Evolutionary conservation across 2,797 vertebrate genomes (phyloP).

Genomic region (Odontamblyopus lacepedii): DNA sequence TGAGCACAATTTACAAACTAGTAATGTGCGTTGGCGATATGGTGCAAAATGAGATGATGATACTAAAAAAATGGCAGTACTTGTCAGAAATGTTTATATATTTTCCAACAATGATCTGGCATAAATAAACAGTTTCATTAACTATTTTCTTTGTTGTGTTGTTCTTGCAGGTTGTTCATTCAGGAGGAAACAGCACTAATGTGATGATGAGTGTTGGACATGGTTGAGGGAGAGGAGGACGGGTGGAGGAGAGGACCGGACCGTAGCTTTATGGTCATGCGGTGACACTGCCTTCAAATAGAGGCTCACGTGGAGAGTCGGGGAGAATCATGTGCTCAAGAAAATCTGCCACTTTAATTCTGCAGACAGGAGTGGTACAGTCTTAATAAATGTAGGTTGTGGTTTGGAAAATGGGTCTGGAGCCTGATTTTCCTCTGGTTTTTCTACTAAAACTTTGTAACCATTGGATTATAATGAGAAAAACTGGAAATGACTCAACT

Average conservation of each 20-base stretch:
- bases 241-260: constrained; percentile 29
- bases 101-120: not conserved
- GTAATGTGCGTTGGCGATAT: too few relatives aligned
- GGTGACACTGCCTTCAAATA: constrained; percentile 49
- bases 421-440: constrained; percentile 32
- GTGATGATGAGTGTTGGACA: constrained; percentile 28
- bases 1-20: too few relatives aligned
- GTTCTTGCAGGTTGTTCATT: constrained; percentile 77
- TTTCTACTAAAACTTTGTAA: constrained; percentile 1
- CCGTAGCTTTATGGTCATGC: constrained; percentile 47
- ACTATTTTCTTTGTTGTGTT: not conserved
- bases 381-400: constrained; percentile 62
- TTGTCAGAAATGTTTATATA: too few relatives aligned
- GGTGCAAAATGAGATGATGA: too few relatives aligned
- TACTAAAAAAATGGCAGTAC: too few relatives aligned
- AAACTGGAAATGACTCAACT: not conserved
- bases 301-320: constrained; percentile 22
- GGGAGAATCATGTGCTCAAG: constrained; percentile 27
- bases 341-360: constrained; percentile 26
- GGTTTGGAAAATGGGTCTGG: constrained; percentile 41
- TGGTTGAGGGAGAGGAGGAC: constrained; percentile 24
- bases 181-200: constrained; percentile 84
- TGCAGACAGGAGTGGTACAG: constrained; percentile 29
- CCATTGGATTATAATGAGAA: not conserved
- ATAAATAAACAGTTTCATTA: not conserved